Evolutionary conservation across 2,797 vertebrate genomes (phyloP), one percentile per base, ranked within the genome.

Genomic region (Todus mexicanus): DNA sequence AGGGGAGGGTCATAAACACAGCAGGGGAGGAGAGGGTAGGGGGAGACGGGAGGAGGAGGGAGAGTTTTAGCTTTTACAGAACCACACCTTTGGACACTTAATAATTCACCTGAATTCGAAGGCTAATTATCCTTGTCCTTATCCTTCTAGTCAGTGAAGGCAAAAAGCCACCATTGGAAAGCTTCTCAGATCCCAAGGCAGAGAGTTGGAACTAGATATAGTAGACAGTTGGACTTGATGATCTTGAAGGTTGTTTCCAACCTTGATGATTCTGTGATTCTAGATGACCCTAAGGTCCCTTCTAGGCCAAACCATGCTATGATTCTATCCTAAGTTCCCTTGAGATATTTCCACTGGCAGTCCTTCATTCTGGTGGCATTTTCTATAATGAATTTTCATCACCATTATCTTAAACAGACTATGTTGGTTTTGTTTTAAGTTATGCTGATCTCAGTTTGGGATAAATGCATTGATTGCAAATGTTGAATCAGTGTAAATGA

Each of bases 11-110:
- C 18, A 13, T 42, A 50, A 70, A 73, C 13, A 18, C 1, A 0
- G 23, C 23, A 5, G 1, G 6, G 15, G 12, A 7, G 12, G 38
- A 50, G 29, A 15, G 21, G 1, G 6, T 13, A 11, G 11, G 12
- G 38, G 53, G 29, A 15, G 21, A 83, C 43, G 37, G 29, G 40
- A 26, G 16, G 45, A 31, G 8, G 1, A 26, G 59, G 45, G 54
- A 64, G 57, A 48, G 12, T 63, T 84, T 64, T 29, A 43, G 13
- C 14, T 84, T 78, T 60, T 72, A 14, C n/a, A 91, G 48, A 65
- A 26, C 17, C 15, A 68, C 50, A 29, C 63, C 8, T 71, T 78
- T 22, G 31, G 37, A 33, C 50, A 54, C 21, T 31, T 60, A 56
- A 33, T 9, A 60, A 45, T 64, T 90, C 53, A 51, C 8, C 23